Evolutionary conservation across 2,113 vertebrate genomes (phyloP).

Genomic region (Gopherus evgoodei): DNA sequence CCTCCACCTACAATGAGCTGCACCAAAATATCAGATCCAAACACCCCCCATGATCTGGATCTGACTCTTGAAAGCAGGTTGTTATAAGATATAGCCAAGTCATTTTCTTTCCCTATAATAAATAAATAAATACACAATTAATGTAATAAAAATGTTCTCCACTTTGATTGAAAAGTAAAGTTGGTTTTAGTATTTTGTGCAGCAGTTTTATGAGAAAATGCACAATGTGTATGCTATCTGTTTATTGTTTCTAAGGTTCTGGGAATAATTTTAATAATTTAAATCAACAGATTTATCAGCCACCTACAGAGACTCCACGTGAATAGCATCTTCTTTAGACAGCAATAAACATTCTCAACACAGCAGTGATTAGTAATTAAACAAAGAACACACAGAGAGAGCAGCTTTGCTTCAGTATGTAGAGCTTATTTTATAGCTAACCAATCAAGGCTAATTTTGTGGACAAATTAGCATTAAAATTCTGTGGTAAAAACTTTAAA

Average conservation of each 20-base stretch:
- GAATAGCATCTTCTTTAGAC: not conserved
- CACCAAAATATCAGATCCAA: not conserved
- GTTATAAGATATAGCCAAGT: not conserved
- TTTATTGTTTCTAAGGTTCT: not conserved
- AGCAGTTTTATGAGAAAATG: not conserved
- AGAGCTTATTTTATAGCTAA: not conserved
- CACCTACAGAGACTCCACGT: not conserved
- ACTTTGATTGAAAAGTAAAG: not conserved
- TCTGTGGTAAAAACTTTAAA: not conserved
- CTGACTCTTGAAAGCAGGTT: not conserved
- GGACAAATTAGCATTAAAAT: not conserved
- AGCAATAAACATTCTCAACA: not conserved
- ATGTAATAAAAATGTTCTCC: not conserved
- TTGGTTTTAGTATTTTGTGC: accelerated
- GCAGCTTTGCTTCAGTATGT: not conserved
- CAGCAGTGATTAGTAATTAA: not conserved
- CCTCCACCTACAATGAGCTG: not conserved
- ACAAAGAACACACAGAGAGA: not conserved
- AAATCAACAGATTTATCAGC: not conserved
- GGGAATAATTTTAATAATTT: not conserved
- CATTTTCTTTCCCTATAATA: not conserved
- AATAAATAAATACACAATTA: not conserved
- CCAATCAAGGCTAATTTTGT: not conserved
- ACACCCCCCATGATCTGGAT: not conserved
- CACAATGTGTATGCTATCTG: not conserved